These are phyloP conservation scores for Gisinianus flammeolus DNA, from an alignment of 2,888 invertebrate genomes.

Conservation along the genomic window DNA sequence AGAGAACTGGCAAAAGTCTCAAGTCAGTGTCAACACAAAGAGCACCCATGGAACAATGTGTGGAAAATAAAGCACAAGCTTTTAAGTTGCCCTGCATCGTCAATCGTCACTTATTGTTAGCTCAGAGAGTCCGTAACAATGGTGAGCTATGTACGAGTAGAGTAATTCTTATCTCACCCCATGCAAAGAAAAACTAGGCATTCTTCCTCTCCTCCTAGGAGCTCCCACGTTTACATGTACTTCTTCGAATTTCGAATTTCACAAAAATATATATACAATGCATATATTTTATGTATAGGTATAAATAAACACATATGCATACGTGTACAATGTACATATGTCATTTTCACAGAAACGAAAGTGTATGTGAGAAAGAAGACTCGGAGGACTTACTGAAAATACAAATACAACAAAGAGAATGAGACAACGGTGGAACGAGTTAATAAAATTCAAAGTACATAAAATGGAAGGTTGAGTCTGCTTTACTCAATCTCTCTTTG, in stretches of 20 bases:
- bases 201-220: neutral
- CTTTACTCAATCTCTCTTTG: neutral
- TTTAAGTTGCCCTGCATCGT: neutral
- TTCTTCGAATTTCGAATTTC: neutral
- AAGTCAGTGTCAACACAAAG: neutral
- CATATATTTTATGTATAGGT: too few relatives aligned
- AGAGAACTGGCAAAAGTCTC: neutral
- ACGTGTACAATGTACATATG: neutral
- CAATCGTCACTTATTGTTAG: neutral
- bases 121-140: neutral
- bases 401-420: neutral
- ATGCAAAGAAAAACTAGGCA: too few relatives aligned
- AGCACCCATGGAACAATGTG: neutral
- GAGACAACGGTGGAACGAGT: neutral
- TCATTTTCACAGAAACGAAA: neutral
- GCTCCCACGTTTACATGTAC: neutral
- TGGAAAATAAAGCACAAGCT: neutral
- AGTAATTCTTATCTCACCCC: neutral
- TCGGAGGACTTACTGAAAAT: neutral
- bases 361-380: neutral
- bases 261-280: neutral
- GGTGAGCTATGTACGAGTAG: neutral
- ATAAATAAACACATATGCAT: neutral
- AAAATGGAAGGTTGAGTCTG: conserved; percentile 9
- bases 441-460: conserved; percentile 12